Evolutionary conservation across 2,888 invertebrate genomes (phyloP), one percentile per base, ranked within the genome.

Genomic region (Itoplectis maculator): DNA sequence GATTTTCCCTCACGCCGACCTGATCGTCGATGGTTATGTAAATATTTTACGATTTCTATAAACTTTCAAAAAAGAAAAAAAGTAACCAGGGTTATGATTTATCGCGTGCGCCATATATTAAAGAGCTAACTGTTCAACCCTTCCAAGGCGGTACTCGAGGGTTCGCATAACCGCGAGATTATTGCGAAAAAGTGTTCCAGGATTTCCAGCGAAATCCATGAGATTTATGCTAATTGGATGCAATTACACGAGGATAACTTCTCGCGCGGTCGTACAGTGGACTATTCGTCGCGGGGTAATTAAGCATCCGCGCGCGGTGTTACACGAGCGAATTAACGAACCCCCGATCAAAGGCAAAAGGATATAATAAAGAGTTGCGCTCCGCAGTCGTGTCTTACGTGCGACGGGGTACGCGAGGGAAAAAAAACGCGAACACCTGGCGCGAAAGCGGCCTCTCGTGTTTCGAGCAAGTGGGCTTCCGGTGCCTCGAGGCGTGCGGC

Each of bases 201-300:
- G 75, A 72, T 85, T 83, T 84, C 74, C 84, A 81, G 74, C 69
- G 73, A 78, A 83, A 83, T 83, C 79, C 69, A 63, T 84, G 85
- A 85, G 84, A 87, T 86, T 87, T 84, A 86, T 87, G 85, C 80
- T 86, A 79, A 85, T 87, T 84, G 77, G 79, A 81, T 85, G 78
- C 76, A 87, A 85, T 87, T 86, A 86, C 84, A 85, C 61, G 79
- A 79, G 80, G 68, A 76, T 79, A 84, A 82, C 70, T 81, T 65
- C 66, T 78, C 66, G n/a, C n/a, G n/a, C n/a, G 79, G 73, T 78
- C 74, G 59, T 70, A n/a, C n/a, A n/a, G 84, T 85, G 72, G 78
- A 79, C 69, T 79, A 78, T 81, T 82, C 77, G 82, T 75, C 68
- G 73, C 70, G 79, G 76, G 49, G 70, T 77, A 83, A 83, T 85